These are phyloP conservation scores for Phodopus roborovskii DNA, from an alignment of 2,113 vertebrate species.

Conservation along the genomic window DNA sequence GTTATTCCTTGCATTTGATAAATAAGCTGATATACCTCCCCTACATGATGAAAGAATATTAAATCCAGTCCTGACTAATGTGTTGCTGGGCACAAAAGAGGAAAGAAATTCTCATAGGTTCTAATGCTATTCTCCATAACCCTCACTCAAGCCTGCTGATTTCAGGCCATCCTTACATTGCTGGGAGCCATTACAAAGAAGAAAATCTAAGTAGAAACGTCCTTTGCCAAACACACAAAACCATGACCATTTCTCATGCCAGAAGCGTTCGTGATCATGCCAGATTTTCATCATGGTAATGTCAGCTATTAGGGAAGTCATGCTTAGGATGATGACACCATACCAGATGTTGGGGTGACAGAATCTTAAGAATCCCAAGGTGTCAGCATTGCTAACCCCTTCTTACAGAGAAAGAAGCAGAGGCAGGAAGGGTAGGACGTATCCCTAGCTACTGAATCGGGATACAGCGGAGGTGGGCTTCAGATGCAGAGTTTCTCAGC, in stretches of 20 bases:
- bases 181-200: background rate
- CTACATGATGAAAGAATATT: constrained; percentile 76
- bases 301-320: background rate
- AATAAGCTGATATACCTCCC: constrained; percentile 78
- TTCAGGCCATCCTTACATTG: background rate
- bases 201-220: background rate
- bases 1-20: constrained; percentile 71
- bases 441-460: background rate
- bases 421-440: background rate
- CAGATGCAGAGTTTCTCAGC: background rate
- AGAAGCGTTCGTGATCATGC: background rate
- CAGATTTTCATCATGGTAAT: background rate
- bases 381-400: background rate
- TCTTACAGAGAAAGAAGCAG: background rate
- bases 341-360: background rate
- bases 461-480: background rate
- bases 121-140: background rate
- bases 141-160: background rate
- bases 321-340: background rate
- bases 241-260: background rate
- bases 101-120: constrained; percentile 60
- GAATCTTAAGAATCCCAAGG: background rate
- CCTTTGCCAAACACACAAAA: background rate
- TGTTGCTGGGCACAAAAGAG: constrained; percentile 1
- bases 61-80: constrained; percentile 73